A percentile compares a stretch with the other conserved stretches of the same genome.
phyloP scores from a whole-genome alignment of 2,113 vertebrate species.

The Nestor notabilis region DNA sequence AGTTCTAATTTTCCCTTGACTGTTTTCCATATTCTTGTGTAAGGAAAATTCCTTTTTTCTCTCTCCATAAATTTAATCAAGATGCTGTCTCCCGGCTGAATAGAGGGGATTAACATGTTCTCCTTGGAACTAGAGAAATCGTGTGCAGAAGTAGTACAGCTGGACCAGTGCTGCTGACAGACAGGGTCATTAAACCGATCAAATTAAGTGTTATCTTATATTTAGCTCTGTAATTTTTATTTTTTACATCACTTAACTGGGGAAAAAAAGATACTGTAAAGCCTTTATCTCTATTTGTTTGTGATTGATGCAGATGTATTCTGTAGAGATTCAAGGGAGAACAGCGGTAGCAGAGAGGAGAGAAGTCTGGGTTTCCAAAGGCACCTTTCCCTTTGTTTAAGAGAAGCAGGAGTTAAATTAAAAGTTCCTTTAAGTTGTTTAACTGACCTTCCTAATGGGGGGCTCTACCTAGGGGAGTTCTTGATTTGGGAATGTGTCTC shows the following conservation, averaged over 20 bases:
- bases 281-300: not conserved
- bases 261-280: not conserved
- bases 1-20: not conserved
- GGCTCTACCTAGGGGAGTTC: not conserved
- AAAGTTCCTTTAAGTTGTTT: not conserved
- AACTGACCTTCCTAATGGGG: fast-evolving
- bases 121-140: not conserved
- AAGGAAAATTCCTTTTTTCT: not conserved
- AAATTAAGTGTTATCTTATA: not conserved
- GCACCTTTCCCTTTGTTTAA: not conserved
- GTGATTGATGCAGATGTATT: not conserved
- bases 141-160: not conserved
- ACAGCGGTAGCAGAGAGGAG: not conserved
- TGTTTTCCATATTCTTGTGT: not conserved
- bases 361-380: not conserved
- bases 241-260: not conserved
- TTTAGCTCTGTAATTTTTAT: not conserved
- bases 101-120: not conserved
- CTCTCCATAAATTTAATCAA: not conserved
- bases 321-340: not conserved
- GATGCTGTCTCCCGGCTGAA: not conserved
- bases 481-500: not conserved
- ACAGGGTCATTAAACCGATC: not conserved
- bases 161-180: not conserved
- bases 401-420: not conserved